phyloP scores from a whole-genome alignment of 1,140 invertebrate genomes.

The Aphidius ervi region DNA sequence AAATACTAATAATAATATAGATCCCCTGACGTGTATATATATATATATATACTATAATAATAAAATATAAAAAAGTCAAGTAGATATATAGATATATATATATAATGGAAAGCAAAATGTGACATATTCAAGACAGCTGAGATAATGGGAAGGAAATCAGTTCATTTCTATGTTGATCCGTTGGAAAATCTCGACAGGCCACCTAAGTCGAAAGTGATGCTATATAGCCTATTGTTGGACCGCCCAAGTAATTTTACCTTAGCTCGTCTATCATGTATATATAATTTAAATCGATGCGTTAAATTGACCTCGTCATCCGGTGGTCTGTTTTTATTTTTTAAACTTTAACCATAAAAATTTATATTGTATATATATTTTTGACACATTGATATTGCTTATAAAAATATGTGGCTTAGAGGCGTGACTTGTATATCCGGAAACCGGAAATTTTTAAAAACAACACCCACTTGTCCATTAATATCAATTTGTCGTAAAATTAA shows the following conservation, averaged over 20 bases:
- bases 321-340: too few relatives aligned
- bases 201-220: constrained; percentile 10
- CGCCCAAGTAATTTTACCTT: constrained; percentile 24
- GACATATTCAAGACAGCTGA: constrained; percentile 25
- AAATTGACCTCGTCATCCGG: constrained; percentile 36
- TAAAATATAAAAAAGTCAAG: too few relatives aligned
- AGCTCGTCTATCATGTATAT: too few relatives aligned
- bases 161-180: constrained; percentile 56
- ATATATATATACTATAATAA: too few relatives aligned
- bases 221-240: constrained; percentile 21
- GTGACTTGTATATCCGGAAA: constrained; percentile 16
- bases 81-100: neutral
- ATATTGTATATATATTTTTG: neutral
- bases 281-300: constrained; percentile 26
- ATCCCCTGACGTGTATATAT: too few relatives aligned
- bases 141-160: constrained; percentile 55
- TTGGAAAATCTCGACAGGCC: constrained; percentile 28
- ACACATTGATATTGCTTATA: neutral
- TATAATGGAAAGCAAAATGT: neutral
- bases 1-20: too few relatives aligned
- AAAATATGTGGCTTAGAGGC: constrained; percentile 2
- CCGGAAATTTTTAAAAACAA: constrained; percentile 16
- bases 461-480: constrained; percentile 1
- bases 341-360: too few relatives aligned
- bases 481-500: neutral